phyloP scores from a whole-genome alignment of 1,140 invertebrate species.

The Globodera rostochiensis region DNA sequence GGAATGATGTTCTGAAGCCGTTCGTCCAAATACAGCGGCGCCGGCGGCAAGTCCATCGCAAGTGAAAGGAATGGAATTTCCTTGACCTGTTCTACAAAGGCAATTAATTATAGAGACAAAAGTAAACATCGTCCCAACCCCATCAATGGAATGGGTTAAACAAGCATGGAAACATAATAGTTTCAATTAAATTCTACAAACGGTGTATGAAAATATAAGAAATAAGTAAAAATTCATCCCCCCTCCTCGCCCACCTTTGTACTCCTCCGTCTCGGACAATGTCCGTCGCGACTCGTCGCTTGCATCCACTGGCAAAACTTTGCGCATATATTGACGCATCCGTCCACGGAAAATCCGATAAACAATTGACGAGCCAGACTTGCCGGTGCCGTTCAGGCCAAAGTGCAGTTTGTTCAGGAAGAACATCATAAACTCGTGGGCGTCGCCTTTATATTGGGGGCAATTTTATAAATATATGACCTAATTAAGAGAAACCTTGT shows the following conservation, averaged over 20 bases:
- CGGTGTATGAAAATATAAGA: no score
- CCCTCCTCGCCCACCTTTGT: slow-evolving; percentile 70
- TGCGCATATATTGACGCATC: slow-evolving; percentile 90
- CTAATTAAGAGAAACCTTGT: slow-evolving; percentile 71
- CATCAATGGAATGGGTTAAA: no score
- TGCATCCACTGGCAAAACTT: slow-evolving; percentile 88
- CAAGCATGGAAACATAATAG: no score
- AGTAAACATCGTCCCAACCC: no score
- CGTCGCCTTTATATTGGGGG: slow-evolving; percentile 76
- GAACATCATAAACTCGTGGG: slow-evolving; percentile 94
- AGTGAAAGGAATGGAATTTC: slow-evolving; percentile 51
- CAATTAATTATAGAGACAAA: slow-evolving; percentile 5
- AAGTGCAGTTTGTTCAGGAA: slow-evolving; percentile 89
- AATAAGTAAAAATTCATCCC: no score
- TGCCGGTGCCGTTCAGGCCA: slow-evolving; percentile 76
- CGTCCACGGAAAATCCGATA: slow-evolving; percentile 91
- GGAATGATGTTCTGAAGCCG: slow-evolving; percentile 59
- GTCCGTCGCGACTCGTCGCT: slow-evolving; percentile 80
- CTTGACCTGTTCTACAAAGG: slow-evolving; percentile 48
- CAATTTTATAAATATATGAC: slow-evolving; percentile 12
- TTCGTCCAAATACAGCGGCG: slow-evolving; percentile 58
- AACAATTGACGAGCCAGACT: slow-evolving; percentile 83
- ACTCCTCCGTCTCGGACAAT: slow-evolving; percentile 80
- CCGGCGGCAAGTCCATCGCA: slow-evolving; percentile 49
- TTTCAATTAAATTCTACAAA: no score